Evolutionary conservation across 2,113 vertebrate species (phyloP), one percentile per base, ranked within the genome.

Genomic region (Ammodytes marinus): DNA sequence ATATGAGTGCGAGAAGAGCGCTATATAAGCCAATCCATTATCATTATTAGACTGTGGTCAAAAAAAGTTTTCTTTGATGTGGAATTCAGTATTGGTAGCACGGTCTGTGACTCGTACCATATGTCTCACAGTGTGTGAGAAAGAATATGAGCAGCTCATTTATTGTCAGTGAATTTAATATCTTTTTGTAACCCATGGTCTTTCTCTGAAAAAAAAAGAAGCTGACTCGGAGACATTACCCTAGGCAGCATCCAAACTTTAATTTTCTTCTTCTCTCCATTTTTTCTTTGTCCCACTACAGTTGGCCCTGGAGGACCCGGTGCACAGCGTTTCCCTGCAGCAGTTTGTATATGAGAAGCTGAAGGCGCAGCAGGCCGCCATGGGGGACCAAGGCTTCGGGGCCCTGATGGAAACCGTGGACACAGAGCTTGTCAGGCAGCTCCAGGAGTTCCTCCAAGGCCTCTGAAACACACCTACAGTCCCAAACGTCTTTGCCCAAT

Each of bases 331-430:
- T 63, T 98, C 97, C 0, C 93, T 99, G 69, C 97, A 99, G 92
- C 97, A 98, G 91, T 98, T 96, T 75, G 93, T 96, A 89, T 99
- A 98, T 1, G 97, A 99, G 94, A 99, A 99, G 93, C 95, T 99
- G 82, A 99, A 99, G 90, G 96, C 96, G 0, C 98, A 99, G 93
- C 97, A 99, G 90, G 95, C 96, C 66, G 76, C 97, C 43, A 86
- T 99, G 86, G 97, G 98, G 40, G 97, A 98, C 77, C 95, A 96
- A 92, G 93, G 94, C 83, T 99, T 99, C 87, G 96, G 96, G 14
- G 94, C 89, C 14, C 97, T 99, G 77, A 99, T 99, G 98, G 98
- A 99, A 86, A 98, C 97, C 0, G 98, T 99, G 92, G 98, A 99
- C 91, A 97, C 97, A 0, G 98, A 99, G 95, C 95, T 99, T 5